These are phyloP conservation scores for Spatula clypeata DNA, from an alignment of 2,797 vertebrate genomes.

Conservation along the genomic window DNA sequence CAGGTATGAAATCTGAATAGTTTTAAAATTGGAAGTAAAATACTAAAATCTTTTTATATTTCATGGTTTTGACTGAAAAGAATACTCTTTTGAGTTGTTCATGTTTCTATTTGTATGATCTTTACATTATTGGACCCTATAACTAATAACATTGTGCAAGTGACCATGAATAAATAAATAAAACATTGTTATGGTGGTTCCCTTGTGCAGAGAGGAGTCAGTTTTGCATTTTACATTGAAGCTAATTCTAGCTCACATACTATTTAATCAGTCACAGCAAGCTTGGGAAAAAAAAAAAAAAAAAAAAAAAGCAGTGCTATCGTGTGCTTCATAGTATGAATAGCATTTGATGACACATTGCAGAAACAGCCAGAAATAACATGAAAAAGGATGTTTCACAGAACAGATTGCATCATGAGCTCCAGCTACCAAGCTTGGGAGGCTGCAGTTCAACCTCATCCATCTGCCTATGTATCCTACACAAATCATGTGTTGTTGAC, in stretches of 20 bases:
- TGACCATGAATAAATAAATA: not conserved
- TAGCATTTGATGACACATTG: conserved; percentile 42
- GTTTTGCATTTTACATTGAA: not conserved
- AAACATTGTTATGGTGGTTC: not conserved
- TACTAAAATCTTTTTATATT: not conserved
- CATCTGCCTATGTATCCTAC: not conserved
- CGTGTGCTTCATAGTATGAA: conserved; percentile 8
- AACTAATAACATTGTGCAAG: not conserved
- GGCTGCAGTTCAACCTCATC: not conserved
- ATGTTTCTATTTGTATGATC: not conserved
- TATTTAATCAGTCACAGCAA: not conserved
- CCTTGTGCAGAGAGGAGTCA: not conserved
- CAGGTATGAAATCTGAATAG: not conserved
- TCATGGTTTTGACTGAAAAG: not conserved
- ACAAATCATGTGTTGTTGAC: not conserved
- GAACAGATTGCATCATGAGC: conserved; percentile 47
- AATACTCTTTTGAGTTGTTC: not conserved
- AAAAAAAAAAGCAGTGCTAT: not conserved
- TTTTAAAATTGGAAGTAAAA: not conserved
- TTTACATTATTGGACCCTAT: not conserved
- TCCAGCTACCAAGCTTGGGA: not conserved
- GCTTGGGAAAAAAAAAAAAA: not conserved
- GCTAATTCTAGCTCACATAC: not conserved
- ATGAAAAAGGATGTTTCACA: conserved; percentile 32
- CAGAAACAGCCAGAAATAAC: conserved; percentile 59